Conservation (phyloP, 2,888 invertebrate species). For the Abscondita cerata region DNA sequence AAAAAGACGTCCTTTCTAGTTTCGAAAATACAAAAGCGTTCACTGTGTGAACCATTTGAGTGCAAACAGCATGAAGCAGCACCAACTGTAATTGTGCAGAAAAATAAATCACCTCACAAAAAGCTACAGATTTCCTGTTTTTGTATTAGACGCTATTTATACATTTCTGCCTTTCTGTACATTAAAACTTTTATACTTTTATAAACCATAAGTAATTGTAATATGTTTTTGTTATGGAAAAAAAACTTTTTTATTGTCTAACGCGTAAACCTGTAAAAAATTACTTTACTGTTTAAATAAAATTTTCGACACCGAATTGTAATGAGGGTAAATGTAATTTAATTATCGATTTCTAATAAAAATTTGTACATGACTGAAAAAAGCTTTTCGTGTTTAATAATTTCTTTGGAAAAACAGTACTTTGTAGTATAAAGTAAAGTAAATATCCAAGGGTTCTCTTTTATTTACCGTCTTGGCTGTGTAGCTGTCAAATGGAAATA, state of each 20-base stretch:
- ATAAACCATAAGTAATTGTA: too few relatives aligned
- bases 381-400: not conserved
- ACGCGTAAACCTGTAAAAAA: too few relatives aligned
- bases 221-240: too few relatives aligned
- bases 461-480: constrained; percentile 31
- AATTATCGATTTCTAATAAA: too few relatives aligned
- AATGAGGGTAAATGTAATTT: too few relatives aligned
- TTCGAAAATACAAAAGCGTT: constrained; percentile 39
- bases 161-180: too few relatives aligned
- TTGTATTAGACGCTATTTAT: not conserved
- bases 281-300: too few relatives aligned
- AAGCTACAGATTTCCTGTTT: constrained; percentile 48
- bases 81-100: constrained; percentile 43
- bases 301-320: too few relatives aligned
- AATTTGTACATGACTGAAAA: too few relatives aligned
- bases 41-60: constrained; percentile 39
- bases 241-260: too few relatives aligned
- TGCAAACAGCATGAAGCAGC: constrained; percentile 47
- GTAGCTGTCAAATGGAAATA: constrained; percentile 51
- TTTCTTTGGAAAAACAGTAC: not conserved
- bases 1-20: constrained; percentile 29
- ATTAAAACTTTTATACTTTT: too few relatives aligned
- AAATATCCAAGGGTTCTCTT: constrained; percentile 25
- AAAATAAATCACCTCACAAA: constrained; percentile 44
- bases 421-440: constrained; percentile 18